Conservation (phyloP, 2,888 invertebrate species). For the Metacarcinus magister region DNA sequence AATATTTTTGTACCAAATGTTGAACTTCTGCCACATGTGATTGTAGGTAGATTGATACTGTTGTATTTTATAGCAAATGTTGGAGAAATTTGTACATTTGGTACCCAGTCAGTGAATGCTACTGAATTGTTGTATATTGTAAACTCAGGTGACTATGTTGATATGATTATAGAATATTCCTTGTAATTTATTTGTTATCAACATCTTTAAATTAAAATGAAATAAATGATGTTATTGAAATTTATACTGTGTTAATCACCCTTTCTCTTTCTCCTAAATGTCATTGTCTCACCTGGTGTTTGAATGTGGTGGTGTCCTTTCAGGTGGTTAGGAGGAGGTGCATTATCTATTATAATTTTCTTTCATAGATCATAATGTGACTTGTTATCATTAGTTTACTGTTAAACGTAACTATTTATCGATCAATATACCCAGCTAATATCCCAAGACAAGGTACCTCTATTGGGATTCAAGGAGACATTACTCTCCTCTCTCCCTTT, state of each 20-base stretch:
- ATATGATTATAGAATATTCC: not conserved
- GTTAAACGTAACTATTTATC: no score
- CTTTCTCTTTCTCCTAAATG: not conserved
- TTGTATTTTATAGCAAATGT: not conserved
- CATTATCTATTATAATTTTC: no score
- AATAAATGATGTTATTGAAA: not conserved
- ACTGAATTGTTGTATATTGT: not conserved
- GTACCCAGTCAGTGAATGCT: not conserved
- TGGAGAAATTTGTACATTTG: not conserved
- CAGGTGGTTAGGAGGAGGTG: no score
- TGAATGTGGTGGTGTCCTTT: no score
- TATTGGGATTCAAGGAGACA: no score
- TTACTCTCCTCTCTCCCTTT: no score
- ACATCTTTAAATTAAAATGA: not conserved
- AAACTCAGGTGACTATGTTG: not conserved
- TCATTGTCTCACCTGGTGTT: no score
- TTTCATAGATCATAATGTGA: no score
- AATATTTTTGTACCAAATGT: not conserved
- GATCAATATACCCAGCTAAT: no score
- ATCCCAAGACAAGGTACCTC: no score
- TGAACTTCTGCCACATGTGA: not conserved
- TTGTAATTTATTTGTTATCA: not conserved
- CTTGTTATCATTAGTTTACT: no score
- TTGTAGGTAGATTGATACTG: not conserved
- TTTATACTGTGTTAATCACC: no score